Base-by-base conservation (phyloP, 2,797 vertebrate genomes). In the Smutsia temminckii region DNA sequence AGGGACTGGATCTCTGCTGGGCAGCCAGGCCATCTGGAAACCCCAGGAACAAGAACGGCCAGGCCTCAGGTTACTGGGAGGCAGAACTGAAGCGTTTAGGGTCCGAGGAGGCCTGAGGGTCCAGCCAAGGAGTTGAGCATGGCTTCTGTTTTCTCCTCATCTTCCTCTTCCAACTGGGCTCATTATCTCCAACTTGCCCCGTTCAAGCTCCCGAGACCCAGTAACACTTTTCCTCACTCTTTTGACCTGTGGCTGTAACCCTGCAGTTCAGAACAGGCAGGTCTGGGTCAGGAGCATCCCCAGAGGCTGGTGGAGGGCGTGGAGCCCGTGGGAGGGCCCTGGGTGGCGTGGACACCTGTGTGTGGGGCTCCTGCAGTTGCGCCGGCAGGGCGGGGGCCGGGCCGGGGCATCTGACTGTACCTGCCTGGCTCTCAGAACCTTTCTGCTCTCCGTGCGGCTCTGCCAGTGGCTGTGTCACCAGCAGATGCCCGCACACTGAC, bases 101-200 rank as follows among this genome's bases (percentile, higher is more conserved):
- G 25, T 49, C 16, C 12, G 32, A 27, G 61, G 61, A 69, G 68
- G 63, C 18, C 20, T 6, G n/a, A 63, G 49, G 37, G 5, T 5
- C 23, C 1, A 4, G 27, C 0, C 4, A 21, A 16, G 34, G 32
- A 40, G 37, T 3, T 2, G 29, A 20, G 20, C 57, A 27, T 37
- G 37, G 75, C 42, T 69, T 34, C 16, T 37, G 49, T 42, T 21
- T 29, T 42, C 25, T n/a, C 55, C 7, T 37, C 14, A 42, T 5
- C 7, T 25, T 42, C 40, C 2, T 51, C 61, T 46, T 64, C 37
- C 13, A n/a, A 17, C 59, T 79, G 40, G 37, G 37, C 72, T 80
- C 57, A 20, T 4, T 2, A 34, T 51, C 68, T 6, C 14, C 32
- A 25, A 49, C 27, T 34, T 57, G 21, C 18, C 72, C 72, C 51